Base-by-base conservation (phyloP, 2,888 invertebrate species). In the Strigamia crassipes region DNA sequence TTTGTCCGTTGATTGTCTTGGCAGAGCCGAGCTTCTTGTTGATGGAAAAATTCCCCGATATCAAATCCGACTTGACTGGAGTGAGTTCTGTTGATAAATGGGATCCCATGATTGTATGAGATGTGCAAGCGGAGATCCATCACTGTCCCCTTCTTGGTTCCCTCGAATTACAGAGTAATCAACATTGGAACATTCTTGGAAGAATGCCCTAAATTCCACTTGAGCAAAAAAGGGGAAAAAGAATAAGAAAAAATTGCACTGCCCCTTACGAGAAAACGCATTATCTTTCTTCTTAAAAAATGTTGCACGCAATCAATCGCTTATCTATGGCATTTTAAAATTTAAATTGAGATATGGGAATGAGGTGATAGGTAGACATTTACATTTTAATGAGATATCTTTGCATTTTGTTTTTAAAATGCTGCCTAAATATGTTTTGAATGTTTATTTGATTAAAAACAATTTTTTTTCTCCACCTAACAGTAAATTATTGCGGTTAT, bases 21-120 rank as follows among this genome's bases (percentile, higher is more conserved):
- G 56, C 18, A 56, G 56, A n/a, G 21, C 18, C 56, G 56, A 56
- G 56, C 18, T 56, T 56, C 56, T 56, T 56, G 56, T 56, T 56
- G 56, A 56, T 56, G 56, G 56, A 56, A 56, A 56, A 56, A 56
- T 56, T 56, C 56, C 56, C 56, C 56, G 56, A 56, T 56, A 56
- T 56, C 56, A 56, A 56, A 56, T 56, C 56, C 56, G 56, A 56
- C 56, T 56, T 56, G 56, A 56, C 56, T 56, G 56, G 56, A 56
- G 56, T 56, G 56, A 56, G 56, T 56, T 56, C 56, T 56, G 56
- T 18, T 56, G 56, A 56, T 56, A 56, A 56, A 56, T 56, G 56
- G 56, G 56, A 56, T 56, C 56, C 56, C 56, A 56, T 56, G 56
- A 56, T 56, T 56, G 56, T 56, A 56, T 56, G 56, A 56, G 56